Base-by-base conservation (phyloP, 2,888 invertebrate species). In the Acleris holmiana region DNA sequence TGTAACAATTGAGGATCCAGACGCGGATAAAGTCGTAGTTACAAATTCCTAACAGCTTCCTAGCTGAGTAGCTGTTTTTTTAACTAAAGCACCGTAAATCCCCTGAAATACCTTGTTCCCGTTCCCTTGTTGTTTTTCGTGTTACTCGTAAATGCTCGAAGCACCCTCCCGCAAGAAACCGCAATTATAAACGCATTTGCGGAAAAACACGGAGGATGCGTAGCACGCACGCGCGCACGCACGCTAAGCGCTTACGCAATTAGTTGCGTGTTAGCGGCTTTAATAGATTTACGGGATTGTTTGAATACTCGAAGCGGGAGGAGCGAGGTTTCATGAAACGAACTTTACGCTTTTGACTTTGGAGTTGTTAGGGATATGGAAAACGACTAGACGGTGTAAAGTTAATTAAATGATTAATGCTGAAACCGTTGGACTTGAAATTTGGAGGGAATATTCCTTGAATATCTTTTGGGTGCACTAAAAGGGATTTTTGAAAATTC, bases 161-260 rank as follows among this genome's bases (percentile, higher is more conserved):
- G 41, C 13, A 54, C 2, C 35, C 54, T 51, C 63, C 57, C 51
- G 58, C 21, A 57, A 58, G 49, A 63, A 58, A 44, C 50, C 40
- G 57, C 57, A 25, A 63, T 63, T 63, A 58, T 58, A 58, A 58
- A 58, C 63, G 63, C 63, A 63, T 63, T 63, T 63, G 57, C 13
- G 23, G 44, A 44, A 58, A 60, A 54, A 56, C 46, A 29, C 18
- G 29, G 29, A 41, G 17, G 51, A 35, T 50, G 50, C 25, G 48
- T 21, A 29, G 17, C 56, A 51, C 17, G 57, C 19, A 62, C 47
- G 29, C 29, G 4, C 29, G 29, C 46, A 50, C 2, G 44, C 17
- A 15, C 15, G 6, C 51, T 63, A 47, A 63, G 46, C 50, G 57
- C 51, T 10, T 8, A 18, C 18, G 57, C 47, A 57, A 63, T 63